Evolutionary conservation across 2,888 invertebrate species (phyloP), one percentile per base, ranked within the genome.

Genomic region (Ochlodes sylvanus): DNA sequence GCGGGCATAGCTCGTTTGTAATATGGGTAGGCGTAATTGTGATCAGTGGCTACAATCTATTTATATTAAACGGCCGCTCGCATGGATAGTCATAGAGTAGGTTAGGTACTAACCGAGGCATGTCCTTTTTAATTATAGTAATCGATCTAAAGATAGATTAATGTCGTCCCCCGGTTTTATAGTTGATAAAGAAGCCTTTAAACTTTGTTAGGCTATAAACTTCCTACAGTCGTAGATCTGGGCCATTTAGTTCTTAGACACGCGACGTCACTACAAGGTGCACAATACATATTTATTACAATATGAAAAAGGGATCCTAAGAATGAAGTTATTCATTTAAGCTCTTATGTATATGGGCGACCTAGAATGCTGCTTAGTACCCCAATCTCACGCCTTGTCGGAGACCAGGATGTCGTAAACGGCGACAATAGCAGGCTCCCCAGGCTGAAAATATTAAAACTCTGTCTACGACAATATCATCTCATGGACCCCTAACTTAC

Each of bases 101-200:
- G 27, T 27, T 27, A 27, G 17, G 17, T 47, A 7, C 44, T 15
- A 7, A 47, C 17, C 44, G 6, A 47, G 17, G 17, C 17, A 15
- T 47, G 44, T 15, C 44, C 44, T 47, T 47, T 47, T 47, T 47
- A 47, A 47, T 47, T 17, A 47, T 47, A 47, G 17, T 47, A 47
- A 47, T 7, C 3, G 15, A 47, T 7, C 44, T 47, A 47, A 47
- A 15, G 17, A 38, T 38, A 38, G 12, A 12, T 1, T 10, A 12
- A 9, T 38, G 12, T 38, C 1, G 3, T 17, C 9, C 44, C 1
- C 44, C 2, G 12, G 44, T 17, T 47, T 47, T 47, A 17, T 47
- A 47, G 44, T 47, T 47, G 44, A 47, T 17, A 47, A 47, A 15
- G 38, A 17, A 47, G 17, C 44, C 15, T 47, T 47, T 47, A 47